Conservation (phyloP, 2,797 vertebrate species). For the Bradypodion pumilum region DNA sequence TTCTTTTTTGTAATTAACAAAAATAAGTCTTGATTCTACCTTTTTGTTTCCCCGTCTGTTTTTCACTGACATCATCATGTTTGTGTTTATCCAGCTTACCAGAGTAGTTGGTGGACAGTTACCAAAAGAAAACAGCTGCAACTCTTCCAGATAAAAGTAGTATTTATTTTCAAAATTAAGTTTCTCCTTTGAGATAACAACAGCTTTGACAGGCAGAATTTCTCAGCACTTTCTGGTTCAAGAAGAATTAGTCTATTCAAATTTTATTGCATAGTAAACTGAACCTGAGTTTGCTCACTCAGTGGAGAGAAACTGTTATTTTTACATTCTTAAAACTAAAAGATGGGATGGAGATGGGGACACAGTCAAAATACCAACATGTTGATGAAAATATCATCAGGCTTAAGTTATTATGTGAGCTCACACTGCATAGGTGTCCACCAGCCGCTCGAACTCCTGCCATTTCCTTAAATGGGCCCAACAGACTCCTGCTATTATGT, state of each 20-base stretch:
- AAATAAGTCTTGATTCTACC: background rate
- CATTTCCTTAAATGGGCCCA: constrained; percentile 57
- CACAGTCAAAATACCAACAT: constrained; percentile 35
- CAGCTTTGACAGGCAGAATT: constrained; percentile 18
- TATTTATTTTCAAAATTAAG: constrained; percentile 31
- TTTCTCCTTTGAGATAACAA: background rate
- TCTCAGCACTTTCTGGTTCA: constrained; percentile 10
- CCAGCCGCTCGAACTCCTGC: constrained; percentile 48
- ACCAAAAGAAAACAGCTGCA: constrained; percentile 28
- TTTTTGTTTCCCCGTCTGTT: background rate
- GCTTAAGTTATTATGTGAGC: constrained; percentile 47
- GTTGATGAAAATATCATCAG: constrained; percentile 51
- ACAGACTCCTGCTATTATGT: constrained; percentile 48
- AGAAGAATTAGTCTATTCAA: constrained; percentile 40
- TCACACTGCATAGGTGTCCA: constrained; percentile 55
- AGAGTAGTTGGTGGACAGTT: background rate
- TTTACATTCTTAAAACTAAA: constrained; percentile 45
- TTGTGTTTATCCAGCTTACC: background rate
- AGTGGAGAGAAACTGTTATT: constrained; percentile 33
- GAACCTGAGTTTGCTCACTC: constrained; percentile 34
- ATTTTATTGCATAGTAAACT: constrained; percentile 25
- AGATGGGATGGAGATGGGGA: constrained; percentile 9
- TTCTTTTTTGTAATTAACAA: background rate
- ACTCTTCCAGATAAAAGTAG: constrained; percentile 1
- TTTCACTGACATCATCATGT: background rate